Percentiles rank a stretch among this genome's conserved stretches.
Conservation (phyloP, 2,113 vertebrate genomes). For the Pterophyllum scalare region DNA sequence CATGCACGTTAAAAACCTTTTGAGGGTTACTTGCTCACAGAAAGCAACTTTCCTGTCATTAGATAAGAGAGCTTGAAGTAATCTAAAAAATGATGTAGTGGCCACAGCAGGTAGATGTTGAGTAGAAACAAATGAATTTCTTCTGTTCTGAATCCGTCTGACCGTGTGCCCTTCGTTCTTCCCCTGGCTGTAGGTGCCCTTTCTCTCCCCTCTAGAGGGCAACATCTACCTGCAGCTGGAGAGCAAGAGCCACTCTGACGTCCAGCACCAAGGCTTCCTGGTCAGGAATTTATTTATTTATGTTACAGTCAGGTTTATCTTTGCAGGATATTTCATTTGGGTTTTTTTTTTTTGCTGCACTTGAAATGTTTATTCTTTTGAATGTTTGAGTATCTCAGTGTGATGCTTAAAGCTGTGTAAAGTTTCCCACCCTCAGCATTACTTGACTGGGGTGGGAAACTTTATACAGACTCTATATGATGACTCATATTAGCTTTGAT, state of each 20-base stretch:
- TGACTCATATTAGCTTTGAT: no score
- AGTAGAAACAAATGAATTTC: not conserved
- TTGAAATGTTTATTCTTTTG: no score
- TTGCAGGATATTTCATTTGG: not conserved
- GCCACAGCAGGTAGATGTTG: not conserved
- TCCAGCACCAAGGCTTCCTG: constrained; percentile 83
- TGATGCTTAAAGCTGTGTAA: no score
- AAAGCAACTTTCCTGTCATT: not conserved
- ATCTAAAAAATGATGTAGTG: no score
- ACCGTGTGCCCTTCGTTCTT: not conserved
- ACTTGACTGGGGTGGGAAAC: no score
- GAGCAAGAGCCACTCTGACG: constrained; percentile 75
- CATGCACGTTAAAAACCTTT: not conserved
- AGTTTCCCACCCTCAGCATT: no score
- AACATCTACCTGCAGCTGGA: constrained; percentile 80
- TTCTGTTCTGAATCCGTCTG: not conserved
- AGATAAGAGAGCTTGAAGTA: not conserved
- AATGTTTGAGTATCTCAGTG: no score
- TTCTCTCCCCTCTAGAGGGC: constrained; percentile 85
- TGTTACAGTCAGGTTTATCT: not conserved
- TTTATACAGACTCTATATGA: no score
- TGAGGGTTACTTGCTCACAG: not conserved
- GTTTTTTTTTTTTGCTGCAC: not conserved
- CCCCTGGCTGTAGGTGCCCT: constrained; percentile 77
- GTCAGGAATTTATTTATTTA: constrained; percentile 61